Base-by-base conservation (phyloP, 2,113 vertebrate genomes). In the Rhinoderma darwinii region DNA sequence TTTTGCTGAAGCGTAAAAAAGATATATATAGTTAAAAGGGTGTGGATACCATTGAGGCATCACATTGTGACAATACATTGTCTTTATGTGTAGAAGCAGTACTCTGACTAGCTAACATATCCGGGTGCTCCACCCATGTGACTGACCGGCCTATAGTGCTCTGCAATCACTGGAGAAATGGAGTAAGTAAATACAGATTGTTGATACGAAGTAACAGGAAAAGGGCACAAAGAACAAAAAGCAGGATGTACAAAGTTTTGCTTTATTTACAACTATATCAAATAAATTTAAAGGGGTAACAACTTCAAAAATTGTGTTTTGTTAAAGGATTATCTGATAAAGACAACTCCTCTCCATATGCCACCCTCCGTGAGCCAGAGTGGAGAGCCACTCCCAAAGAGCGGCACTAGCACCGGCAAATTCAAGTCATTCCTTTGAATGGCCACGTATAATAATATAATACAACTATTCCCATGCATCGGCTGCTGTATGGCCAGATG, bases 151-250 rank as follows among this genome's bases (percentile, higher is more conserved):
- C n/a, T n/a, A n/a, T n/a, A n/a, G n/a, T n/a, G 54, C 51, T 14
- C 51, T 22, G 10, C 54, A 81, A 63, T 80, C 54, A 61, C 37
- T 43, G 54, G 2, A 39, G 4, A 54, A n/a, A 39, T 15, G 17
- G 1, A 63, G 56, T 81, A 3, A 81, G 78, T 81, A 61, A 63
- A 61, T 63, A 63, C 8, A 63, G 35, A 25, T 80, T 56, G 77
- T 80, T 80, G 51, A 59, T 80, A 80, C 51, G n/a, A 56, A 80
- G 51, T 5, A 61, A 80, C 10, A 59, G 77, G 54, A 80, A 80
- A 80, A 80, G 77, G 77, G 54, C 50, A 63, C 78, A 4, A 32
- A 80, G 39, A 80, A 80, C 77, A 81, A 61, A 43, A 63, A 81
- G 54, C 78, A n/a, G 78, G 78, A 81, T 81, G 50, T 54, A 44